These are phyloP conservation scores for Stomatorhinus ivindoensis DNA, from an alignment of 2,113 vertebrate genomes.

Conservation along the genomic window DNA sequence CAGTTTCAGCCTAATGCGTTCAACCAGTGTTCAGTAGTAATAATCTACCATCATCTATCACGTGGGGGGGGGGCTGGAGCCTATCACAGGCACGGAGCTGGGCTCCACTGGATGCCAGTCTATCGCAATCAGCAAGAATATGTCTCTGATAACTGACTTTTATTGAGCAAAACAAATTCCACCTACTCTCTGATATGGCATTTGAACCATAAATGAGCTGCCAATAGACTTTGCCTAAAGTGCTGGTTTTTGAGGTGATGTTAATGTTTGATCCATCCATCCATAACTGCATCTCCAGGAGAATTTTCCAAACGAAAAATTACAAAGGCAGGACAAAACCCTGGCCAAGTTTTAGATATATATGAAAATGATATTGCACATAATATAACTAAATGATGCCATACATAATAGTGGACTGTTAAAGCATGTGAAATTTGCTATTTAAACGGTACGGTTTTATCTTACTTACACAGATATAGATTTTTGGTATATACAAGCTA, in stretches of 20 bases:
- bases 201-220: neutral
- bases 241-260: neutral
- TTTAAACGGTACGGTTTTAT: neutral
- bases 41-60: neutral
- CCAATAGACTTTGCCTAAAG: neutral
- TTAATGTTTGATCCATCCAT: neutral
- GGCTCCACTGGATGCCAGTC: neutral
- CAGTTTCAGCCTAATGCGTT: neutral
- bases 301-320: neutral
- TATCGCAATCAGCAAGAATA: neutral
- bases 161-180: neutral
- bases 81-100: neutral
- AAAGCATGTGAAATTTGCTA: neutral
- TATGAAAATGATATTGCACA: neutral
- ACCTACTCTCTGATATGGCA: neutral
- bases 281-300: neutral
- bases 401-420: neutral
- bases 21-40: neutral
- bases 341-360: neutral
- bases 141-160: neutral
- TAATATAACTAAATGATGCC: neutral
- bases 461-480: neutral
- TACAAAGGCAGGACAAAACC: neutral
- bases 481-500: neutral
- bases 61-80: neutral